These are phyloP conservation scores for Micrasema minimum DNA, from an alignment of 1,140 invertebrate genomes.

Conservation along the genomic window DNA sequence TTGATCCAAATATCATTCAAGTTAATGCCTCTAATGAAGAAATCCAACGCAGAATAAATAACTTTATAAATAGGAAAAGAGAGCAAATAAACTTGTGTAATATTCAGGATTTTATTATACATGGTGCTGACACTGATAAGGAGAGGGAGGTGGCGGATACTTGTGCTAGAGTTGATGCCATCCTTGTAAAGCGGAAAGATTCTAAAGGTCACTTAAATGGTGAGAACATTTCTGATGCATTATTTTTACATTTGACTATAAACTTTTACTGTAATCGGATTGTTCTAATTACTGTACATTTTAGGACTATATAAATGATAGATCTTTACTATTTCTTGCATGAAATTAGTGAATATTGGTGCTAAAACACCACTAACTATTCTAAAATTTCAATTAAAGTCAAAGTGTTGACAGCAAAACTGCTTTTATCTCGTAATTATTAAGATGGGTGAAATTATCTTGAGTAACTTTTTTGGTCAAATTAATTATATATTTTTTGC, in stretches of 20 bases:
- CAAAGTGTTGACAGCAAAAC: no score
- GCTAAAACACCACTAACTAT: no score
- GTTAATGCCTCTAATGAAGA: slow-evolving; percentile 46
- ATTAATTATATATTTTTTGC: no score
- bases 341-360: no score
- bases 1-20: slow-evolving; percentile 41
- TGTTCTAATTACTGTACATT: no score
- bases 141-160: slow-evolving; percentile 57
- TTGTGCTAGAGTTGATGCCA: slow-evolving; percentile 76
- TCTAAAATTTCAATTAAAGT: no score
- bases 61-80: slow-evolving; percentile 69
- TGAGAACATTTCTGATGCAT: slow-evolving; percentile 55
- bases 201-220: slow-evolving; percentile 78
- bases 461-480: no score
- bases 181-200: slow-evolving; percentile 71
- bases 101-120: slow-evolving; percentile 73
- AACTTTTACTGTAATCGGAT: slow-evolving; percentile 41
- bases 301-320: no score
- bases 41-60: slow-evolving; percentile 48
- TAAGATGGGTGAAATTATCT: no score
- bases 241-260: slow-evolving; percentile 30
- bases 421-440: no score
- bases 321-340: no score
- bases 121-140: slow-evolving; percentile 50
- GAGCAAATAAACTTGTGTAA: slow-evolving; percentile 74